These are phyloP conservation scores for Pseudorasbora parva DNA, from an alignment of 2,113 vertebrate species.

Conservation along the genomic window DNA sequence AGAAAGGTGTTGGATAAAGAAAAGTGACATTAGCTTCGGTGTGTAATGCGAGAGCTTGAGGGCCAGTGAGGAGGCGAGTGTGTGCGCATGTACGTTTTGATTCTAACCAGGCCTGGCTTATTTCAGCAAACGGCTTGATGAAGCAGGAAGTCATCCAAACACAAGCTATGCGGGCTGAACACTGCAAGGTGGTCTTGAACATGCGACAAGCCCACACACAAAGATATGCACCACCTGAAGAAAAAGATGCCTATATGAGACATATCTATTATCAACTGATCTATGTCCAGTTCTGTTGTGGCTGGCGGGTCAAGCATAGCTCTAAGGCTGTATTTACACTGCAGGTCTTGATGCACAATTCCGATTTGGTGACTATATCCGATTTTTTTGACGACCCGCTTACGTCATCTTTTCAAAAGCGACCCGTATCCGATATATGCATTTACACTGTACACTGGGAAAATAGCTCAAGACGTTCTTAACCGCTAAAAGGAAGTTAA, in stretches of 20 bases:
- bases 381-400: too few species aligned
- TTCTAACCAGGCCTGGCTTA: conserved; percentile 55
- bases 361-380: too few species aligned
- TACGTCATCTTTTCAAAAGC: too few species aligned
- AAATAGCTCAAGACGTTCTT: too few species aligned
- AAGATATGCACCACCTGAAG: conserved; percentile 16
- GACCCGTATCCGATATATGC: too few species aligned
- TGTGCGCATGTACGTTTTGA: conserved; percentile 42
- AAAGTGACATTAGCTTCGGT: conserved; percentile 50
- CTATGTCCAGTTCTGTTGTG: neutral
- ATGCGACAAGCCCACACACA: conserved; percentile 55
- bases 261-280: conserved; percentile 5
- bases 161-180: conserved; percentile 33
- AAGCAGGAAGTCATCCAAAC: conserved; percentile 58
- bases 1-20: conserved; percentile 56
- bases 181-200: conserved; percentile 26
- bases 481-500: too few species aligned
- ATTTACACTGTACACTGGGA: too few species aligned
- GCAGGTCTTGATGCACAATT: too few species aligned
- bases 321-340: too few species aligned
- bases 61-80: conserved; percentile 39
- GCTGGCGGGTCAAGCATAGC: conserved; percentile 6
- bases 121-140: conserved; percentile 54
- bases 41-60: conserved; percentile 44
- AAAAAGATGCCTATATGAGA: neutral